Evolutionary conservation across 2,113 vertebrate species (phyloP), one percentile per base, ranked within the genome.

Genomic region (Carettochelys insculpta): DNA sequence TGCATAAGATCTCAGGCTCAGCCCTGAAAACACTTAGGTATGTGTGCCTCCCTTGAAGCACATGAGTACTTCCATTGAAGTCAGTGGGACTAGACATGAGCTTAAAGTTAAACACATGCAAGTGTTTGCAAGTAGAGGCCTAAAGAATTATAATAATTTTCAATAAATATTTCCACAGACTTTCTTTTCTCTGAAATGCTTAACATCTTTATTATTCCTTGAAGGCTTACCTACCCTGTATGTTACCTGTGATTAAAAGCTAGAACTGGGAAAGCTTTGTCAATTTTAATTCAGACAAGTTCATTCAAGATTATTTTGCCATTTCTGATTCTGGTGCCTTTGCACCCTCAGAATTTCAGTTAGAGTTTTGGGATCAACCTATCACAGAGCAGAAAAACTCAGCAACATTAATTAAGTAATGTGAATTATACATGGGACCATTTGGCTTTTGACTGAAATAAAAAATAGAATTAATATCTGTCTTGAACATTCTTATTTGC

Each of bases 161-260:
- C 87, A 90, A 95, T 94, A 97, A 97, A 97, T 96, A 97, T 95
- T 97, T 97, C 88, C 88, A 88, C 82, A 95, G 91, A 88, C 87
- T 95, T 95, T 88, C 43, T 91, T 96, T 96, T 97, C 92, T 94
- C 51, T 92, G 34, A 96, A 97, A 92, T 94, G 93, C 97, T 97
- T 96, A 95, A 85, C 85, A 96, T 94, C 96, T 97, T 93, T 97
- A 92, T 80, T 89, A 94, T 92, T 93, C 53, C 87, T 89, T 90
- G 45, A 86, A 92, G 86, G 73, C 73, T 87, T 91, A 71, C 53
- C 51, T 95, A 82, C 77, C 86, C 34, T n/a, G 76, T 71, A 73
- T 25, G 50, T 77, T 80, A 71, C 73, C 68, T 95, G 54, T 82
- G 56, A 88, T 51, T 11, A 93, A 84, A 87, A 86, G 13, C 80